These are phyloP conservation scores for Erythrolamprus reginae DNA, from an alignment of 2,113 vertebrate species.

Conservation along the genomic window DNA sequence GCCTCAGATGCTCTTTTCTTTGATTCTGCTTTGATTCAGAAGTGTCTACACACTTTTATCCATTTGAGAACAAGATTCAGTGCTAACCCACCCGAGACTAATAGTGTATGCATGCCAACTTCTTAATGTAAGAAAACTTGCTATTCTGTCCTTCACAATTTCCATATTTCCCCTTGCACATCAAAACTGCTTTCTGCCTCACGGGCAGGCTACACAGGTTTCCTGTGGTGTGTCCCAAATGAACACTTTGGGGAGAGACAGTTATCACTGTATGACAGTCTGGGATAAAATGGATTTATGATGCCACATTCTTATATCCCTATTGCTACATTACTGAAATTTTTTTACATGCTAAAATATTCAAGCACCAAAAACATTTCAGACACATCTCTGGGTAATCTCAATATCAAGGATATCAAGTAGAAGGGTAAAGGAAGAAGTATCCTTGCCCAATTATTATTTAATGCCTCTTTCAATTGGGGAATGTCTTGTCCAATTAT, in stretches of 20 bases:
- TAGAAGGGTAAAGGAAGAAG: background rate
- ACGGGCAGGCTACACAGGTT: constrained; percentile 37
- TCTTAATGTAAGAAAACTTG: constrained; percentile 55
- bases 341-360: background rate
- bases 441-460: background rate
- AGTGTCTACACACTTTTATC: constrained; percentile 32
- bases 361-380: background rate
- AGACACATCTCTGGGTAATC: background rate
- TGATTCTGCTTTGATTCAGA: constrained; percentile 38
- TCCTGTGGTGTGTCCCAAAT: constrained; percentile 41
- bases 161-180: constrained; percentile 39
- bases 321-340: background rate
- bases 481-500: background rate
- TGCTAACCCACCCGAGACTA: constrained; percentile 45
- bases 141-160: constrained; percentile 35
- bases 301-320: constrained; percentile 8
- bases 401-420: background rate
- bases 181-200: constrained; percentile 44
- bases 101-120: constrained; percentile 40
- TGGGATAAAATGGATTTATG: constrained; percentile 12
- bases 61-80: constrained; percentile 42
- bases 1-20: constrained; percentile 22
- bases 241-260: constrained; percentile 6
- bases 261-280: constrained; percentile 22
- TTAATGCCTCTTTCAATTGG: background rate